A percentile compares a stretch with the other conserved stretches of the same genome.
These are phyloP conservation scores for Craterocephalus amniculus DNA, from an alignment of 2,797 vertebrate species.

Conservation along the genomic window DNA sequence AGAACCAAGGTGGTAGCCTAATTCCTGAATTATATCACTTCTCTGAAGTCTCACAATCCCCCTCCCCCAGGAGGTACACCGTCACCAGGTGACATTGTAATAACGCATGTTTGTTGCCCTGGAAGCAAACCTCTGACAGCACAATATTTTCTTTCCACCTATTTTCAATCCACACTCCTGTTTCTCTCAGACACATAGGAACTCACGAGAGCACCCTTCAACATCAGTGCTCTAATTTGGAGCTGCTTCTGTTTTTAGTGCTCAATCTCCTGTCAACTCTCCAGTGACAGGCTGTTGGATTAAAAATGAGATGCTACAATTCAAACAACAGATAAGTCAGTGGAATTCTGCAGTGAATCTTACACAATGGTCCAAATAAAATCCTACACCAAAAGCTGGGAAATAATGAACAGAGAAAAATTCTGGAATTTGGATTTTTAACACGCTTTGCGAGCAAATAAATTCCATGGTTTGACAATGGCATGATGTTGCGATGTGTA, in stretches of 20 bases:
- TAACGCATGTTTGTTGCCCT: slow-evolving; percentile 66
- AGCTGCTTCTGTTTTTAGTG: slow-evolving; percentile 33
- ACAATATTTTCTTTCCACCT: slow-evolving; percentile 38
- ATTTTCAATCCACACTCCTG: slow-evolving; percentile 43
- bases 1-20: slow-evolving; percentile 31
- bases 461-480: slow-evolving; percentile 30
- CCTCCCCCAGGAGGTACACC: slow-evolving; percentile 51
- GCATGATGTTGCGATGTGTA: slow-evolving; percentile 36
- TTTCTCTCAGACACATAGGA: slow-evolving; percentile 38
- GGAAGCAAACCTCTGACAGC: slow-evolving; percentile 59
- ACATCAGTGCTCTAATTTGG: slow-evolving; percentile 38
- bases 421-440: not conserved
- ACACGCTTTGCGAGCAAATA: slow-evolving; percentile 23
- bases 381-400: slow-evolving; percentile 27
- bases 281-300: slow-evolving; percentile 53
- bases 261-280: slow-evolving; percentile 27
- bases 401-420: slow-evolving; percentile 25
- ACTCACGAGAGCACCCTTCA: slow-evolving; percentile 29
- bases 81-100: slow-evolving; percentile 32
- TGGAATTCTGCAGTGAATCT: slow-evolving; percentile 44
- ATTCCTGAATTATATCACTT: slow-evolving; percentile 53
- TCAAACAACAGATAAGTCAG: slow-evolving; percentile 46
- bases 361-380: slow-evolving; percentile 27
- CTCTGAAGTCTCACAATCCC: slow-evolving; percentile 52
- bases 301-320: slow-evolving; percentile 44